Evolutionary conservation across 1,140 invertebrate genomes (phyloP), one percentile per base, ranked within the genome.

Genomic region (Drosophila baimaii): DNA sequence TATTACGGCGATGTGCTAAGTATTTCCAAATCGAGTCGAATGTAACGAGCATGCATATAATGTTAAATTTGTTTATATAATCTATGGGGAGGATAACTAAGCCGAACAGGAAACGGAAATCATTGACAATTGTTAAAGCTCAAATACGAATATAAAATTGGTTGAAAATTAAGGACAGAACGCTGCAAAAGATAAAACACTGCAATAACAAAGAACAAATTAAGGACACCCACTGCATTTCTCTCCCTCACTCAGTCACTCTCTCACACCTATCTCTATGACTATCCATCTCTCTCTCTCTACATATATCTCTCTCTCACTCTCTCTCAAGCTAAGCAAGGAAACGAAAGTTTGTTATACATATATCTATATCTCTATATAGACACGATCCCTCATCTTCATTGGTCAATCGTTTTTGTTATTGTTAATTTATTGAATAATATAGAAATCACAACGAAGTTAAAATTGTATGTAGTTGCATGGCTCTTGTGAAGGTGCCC

Each of bases 41-140:
- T 35, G 49, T 68, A 64, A 75, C 54, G 35, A 65, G 52, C 70
- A 76, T 77, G 52, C 70, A 74, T 77, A 74, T 76, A 83, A 84
- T 88, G 90, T 91, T 91, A 78, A 88, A 91, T 90, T 91, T 91
- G 90, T 90, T 90, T 91, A 91, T 91, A 91, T 91, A 90, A 90
- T 90, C 89, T 91, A 90, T 91, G 77, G 68, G 63, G 68, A 73
- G 51, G 66, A 77, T 56, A 68, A 44, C 29, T 46, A 79, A 51
- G 37, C 44, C 46, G 49, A 69, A 64, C 33, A 63, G 61, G 29
- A 44, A 74, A 77, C 63, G 64, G 35, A 57, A 75, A 77, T 72
- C 72, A 78, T 71, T 69, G 80, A 76, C 76, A 81, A 81, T 81
- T 89, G 84, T 89, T 89, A 89, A 84, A 89, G 84, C 80, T 89